Conservation (phyloP, 2,797 vertebrate genomes). For the Hirundo rustica region DNA sequence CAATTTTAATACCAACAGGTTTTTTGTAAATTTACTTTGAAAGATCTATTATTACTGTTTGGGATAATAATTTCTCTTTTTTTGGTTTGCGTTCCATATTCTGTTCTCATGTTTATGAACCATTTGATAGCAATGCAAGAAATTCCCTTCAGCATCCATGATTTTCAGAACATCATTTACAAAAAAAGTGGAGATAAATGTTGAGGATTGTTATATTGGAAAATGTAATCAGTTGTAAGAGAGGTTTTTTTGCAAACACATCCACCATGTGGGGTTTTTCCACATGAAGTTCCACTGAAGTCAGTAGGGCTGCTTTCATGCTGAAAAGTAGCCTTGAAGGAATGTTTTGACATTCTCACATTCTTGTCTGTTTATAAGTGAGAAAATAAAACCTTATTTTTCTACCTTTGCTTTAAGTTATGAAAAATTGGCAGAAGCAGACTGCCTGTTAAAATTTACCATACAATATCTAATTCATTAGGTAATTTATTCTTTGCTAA, state of each 20-base stretch:
- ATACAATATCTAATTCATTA: background rate
- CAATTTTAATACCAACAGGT: background rate
- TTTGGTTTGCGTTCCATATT: background rate
- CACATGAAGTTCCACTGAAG: background rate
- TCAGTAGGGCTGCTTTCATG: background rate
- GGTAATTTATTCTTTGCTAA: background rate
- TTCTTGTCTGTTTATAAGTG: background rate
- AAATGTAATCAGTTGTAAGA: background rate
- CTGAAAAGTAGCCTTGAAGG: background rate
- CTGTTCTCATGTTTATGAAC: background rate
- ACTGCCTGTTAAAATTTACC: background rate
- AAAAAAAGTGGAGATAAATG: background rate
- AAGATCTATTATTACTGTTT: background rate
- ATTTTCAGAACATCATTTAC: background rate
- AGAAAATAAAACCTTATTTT: background rate
- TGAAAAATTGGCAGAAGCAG: background rate
- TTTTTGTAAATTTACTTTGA: background rate
- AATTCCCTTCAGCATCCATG: background rate
- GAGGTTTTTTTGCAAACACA: background rate
- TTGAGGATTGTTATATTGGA: background rate
- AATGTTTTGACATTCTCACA: background rate
- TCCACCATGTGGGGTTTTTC: background rate
- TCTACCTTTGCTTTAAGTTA: background rate
- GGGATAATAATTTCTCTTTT: background rate
- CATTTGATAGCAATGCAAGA: background rate